phyloP scores from a whole-genome alignment of 2,113 vertebrate species.

The Coturnix japonica region DNA sequence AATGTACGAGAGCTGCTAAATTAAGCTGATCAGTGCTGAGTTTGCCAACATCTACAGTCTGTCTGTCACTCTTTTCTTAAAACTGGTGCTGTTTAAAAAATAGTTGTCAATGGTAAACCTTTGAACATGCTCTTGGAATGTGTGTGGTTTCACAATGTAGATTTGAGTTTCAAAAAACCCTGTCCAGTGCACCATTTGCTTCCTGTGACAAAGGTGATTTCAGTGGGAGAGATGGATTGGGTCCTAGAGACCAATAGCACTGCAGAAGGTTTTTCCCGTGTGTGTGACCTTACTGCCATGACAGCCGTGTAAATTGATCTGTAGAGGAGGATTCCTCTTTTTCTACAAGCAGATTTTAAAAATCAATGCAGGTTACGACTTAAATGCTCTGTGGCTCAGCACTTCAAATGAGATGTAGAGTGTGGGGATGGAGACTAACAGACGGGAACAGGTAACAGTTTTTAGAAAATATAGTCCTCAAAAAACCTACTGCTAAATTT shows the following conservation, averaged over 20 bases:
- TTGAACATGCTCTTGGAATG: not conserved
- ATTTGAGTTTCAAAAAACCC: not conserved
- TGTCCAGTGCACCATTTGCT: rapidly evolving
- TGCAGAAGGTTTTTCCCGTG: not conserved
- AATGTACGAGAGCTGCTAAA: not conserved
- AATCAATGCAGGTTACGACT: conserved; percentile 42
- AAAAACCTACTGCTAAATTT: not conserved
- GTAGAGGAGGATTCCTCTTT: conserved; percentile 34
- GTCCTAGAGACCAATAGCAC: not conserved
- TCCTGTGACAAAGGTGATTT: not conserved
- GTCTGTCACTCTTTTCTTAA: not conserved
- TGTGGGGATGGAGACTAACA: not conserved
- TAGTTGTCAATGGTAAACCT: not conserved
- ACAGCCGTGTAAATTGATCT: conserved; percentile 48
- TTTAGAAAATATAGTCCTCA: not conserved
- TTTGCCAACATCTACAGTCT: not conserved
- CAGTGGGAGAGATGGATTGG: not conserved
- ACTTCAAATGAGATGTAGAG: not conserved
- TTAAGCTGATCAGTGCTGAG: not conserved
- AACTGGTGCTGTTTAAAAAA: not conserved
- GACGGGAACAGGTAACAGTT: not conserved
- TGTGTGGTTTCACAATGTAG: not conserved
- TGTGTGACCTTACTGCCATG: conserved; percentile 14
- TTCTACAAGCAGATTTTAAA: conserved; percentile 21
- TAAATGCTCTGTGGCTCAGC: conserved; percentile 6